A percentile compares a stretch with the other conserved stretches of the same genome.
Evolutionary conservation across 1,140 invertebrate species (phyloP).

Genomic region (Drosophila prosaltans): DNA sequence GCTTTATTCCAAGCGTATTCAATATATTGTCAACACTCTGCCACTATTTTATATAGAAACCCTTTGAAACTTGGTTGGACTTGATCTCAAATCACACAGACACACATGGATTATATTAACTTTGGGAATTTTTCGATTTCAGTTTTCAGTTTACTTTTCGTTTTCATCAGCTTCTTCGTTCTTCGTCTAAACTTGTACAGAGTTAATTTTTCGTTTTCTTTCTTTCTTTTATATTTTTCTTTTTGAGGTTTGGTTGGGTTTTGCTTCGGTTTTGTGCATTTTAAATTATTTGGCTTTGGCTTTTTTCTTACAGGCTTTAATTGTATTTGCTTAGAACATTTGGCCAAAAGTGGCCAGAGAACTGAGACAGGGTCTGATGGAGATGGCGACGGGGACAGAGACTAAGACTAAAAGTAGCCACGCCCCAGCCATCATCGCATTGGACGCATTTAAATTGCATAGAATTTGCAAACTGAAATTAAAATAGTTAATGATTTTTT

Average conservation of each 20-base stretch:
- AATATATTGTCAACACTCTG: too few relatives aligned
- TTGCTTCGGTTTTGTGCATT: constrained; percentile 76
- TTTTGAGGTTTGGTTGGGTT: constrained; percentile 30
- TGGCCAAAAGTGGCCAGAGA: constrained; percentile 54
- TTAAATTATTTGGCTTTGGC: constrained; percentile 74
- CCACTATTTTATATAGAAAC: too few relatives aligned
- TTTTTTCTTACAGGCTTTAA: constrained; percentile 74
- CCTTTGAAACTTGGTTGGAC: neutral
- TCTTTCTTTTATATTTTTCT: neutral
- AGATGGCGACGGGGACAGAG: neutral
- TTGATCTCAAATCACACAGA: neutral
- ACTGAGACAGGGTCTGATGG: neutral
- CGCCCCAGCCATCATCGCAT: constrained; percentile 49
- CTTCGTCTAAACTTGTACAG: neutral
- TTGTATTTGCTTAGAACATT: constrained; percentile 75
- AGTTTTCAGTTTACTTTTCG: constrained; percentile 1
- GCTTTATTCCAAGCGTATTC: too few relatives aligned
- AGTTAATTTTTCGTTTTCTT: constrained; percentile 1
- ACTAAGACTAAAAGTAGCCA: constrained; percentile 2
- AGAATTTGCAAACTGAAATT: constrained; percentile 79
- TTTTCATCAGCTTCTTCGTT: neutral
- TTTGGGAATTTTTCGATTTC: neutral
- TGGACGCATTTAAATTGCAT: constrained; percentile 74
- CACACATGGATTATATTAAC: neutral
- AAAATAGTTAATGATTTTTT: constrained; percentile 81